These are phyloP conservation scores for Borostomias antarcticus DNA, from an alignment of 2,797 vertebrate genomes.

Conservation along the genomic window DNA sequence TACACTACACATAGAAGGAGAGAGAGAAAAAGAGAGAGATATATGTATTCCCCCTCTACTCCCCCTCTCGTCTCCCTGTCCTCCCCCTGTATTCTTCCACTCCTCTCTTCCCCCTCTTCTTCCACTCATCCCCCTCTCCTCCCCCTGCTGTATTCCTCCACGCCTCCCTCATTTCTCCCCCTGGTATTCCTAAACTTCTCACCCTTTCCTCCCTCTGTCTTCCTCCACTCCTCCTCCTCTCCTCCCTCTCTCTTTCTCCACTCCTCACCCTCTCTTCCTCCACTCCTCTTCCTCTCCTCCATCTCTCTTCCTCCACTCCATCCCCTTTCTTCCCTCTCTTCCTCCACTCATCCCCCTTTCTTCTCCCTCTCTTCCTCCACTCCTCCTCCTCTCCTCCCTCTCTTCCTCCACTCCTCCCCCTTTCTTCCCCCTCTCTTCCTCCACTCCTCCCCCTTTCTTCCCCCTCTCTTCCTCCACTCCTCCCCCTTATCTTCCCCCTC, in stretches of 20 bases:
- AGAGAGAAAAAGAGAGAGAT: constrained; percentile 27
- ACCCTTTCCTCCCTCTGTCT: no score
- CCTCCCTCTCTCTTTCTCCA: no score
- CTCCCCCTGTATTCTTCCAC: no score
- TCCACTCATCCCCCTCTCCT: constrained; percentile 38
- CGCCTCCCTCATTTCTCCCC: constrained; percentile 61
- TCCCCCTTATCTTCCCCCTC: constrained; percentile 40
- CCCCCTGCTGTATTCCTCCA: no score
- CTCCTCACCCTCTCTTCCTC: no score
- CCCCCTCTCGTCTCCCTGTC: no score
- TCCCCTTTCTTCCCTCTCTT: constrained; percentile 12
- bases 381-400: constrained; percentile 20
- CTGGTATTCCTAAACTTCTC: constrained; percentile 71
- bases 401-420: constrained; percentile 50
- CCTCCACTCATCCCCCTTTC: constrained; percentile 13
- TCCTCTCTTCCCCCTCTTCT: no score
- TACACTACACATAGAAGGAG: constrained; percentile 30
- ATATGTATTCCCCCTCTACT: no score
- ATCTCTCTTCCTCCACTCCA: constrained; percentile 46
- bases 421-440: constrained; percentile 53
- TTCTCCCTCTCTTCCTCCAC: constrained; percentile 41
- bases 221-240: no score
- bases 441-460: constrained; percentile 58
- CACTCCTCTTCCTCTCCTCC: no score
- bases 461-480: constrained; percentile 9